Evolutionary conservation across 2,888 invertebrate genomes (phyloP), one percentile per base, ranked within the genome.

Genomic region (Pristionchus maxplancki): DNA sequence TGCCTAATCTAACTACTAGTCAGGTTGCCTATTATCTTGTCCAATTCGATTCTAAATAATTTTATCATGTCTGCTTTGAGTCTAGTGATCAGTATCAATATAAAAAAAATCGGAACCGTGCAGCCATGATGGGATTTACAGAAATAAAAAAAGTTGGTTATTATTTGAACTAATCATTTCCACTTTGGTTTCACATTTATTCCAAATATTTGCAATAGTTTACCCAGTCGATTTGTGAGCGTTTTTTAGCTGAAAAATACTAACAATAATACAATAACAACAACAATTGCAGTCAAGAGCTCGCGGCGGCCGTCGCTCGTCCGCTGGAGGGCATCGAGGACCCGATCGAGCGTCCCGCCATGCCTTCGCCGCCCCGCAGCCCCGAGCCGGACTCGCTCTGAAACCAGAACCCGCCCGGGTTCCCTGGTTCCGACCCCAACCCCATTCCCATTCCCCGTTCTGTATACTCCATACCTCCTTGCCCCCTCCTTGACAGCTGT

Each of bases 291-390:
- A 85, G 85, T 17, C 28, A 64, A 40, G 85, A 64, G n/a, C 13
- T 84, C 6, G 85, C 64, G 5, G 85, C 85, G 0, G 85, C 85
- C 1, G 85, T 64, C 0, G 85, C 62, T 1, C 62, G 31, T 13
- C 62, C 85, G 13, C 85, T 64, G 20, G 85, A 85, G 20, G 85
- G 34, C 24, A 62, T 87, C 8, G 87, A 87, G 53, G 87, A 87
- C 24, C 87, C 87, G 40, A 87, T 87, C 74, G 87, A 87, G 74
- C n/a, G 87, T n/a, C 87, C 87, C 24, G 28, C 34, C 50, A 34
- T 74, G 34, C 87, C 87, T 20, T 67, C 28, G 6, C 87, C 87
- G 15, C 87, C 87, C 37, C 67, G 87, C 48, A 74, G 71, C 34
- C 87, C 87, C 24, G 87, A 87, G 8, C 71, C 64, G n/a, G 78